Percentiles rank a stretch among this genome's conserved stretches.
These are phyloP conservation scores for Erethizon dorsatum DNA, from an alignment of 2,797 vertebrate genomes.

Conservation along the genomic window DNA sequence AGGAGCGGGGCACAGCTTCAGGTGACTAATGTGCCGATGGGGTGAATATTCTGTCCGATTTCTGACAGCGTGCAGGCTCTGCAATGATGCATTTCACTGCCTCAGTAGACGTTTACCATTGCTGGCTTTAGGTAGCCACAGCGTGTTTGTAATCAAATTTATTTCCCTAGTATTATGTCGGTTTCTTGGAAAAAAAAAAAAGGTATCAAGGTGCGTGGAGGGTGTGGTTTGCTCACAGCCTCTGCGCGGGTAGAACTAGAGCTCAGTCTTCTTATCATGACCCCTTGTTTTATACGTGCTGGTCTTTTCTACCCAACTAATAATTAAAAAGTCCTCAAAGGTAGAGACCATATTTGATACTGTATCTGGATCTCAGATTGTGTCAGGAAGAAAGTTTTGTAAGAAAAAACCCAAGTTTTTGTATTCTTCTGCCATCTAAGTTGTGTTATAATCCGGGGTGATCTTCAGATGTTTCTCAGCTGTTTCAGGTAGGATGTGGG, in stretches of 20 bases:
- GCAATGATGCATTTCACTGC: not conserved
- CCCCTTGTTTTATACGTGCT: not conserved
- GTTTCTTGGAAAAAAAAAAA: not conserved
- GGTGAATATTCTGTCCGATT: not conserved
- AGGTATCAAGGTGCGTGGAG: not conserved
- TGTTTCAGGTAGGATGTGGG: not conserved
- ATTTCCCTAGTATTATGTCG: not conserved
- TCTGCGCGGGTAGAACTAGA: not conserved
- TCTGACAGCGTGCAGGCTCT: not conserved
- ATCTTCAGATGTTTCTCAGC: constrained; percentile 2
- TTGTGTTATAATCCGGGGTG: not conserved
- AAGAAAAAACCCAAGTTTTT: not conserved
- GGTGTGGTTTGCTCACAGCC: not conserved
- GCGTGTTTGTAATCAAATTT: not conserved
- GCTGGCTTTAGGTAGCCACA: not conserved
- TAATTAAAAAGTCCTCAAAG: constrained; percentile 6
- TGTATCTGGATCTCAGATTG: not conserved
- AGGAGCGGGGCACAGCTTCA: not conserved
- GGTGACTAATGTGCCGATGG: not conserved
- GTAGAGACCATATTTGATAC: not conserved
- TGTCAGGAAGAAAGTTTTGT: constrained; percentile 33
- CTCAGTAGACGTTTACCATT: not conserved
- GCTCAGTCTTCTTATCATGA: not conserved
- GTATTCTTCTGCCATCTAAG: constrained; percentile 30
- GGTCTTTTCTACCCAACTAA: constrained; percentile 6